Evolutionary conservation across 2,797 vertebrate species (phyloP), one percentile per base, ranked within the genome.

Genomic region (Mus minutoides): DNA sequence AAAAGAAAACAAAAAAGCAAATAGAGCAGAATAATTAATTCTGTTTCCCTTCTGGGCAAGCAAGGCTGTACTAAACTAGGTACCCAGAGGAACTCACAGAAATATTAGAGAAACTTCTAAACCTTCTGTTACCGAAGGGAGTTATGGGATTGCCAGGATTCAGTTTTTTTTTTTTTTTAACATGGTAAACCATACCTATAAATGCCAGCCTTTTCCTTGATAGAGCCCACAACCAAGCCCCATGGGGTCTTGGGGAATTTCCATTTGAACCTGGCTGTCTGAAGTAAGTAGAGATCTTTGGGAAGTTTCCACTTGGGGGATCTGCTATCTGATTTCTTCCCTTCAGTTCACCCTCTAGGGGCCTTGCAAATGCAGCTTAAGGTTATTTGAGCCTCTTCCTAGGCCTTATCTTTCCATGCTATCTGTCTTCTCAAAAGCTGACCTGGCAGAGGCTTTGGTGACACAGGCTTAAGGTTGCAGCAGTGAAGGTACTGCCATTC

Each of bases 231-330:
- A 84, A 52, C 82, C 77, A 89, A 87, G n/a, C 86, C 80, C 60
- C 43, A 64, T 34, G 24, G 34, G 58, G 52, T 95, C 75, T 86
- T 90, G 95, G 93, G 91, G 85, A 97, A 90, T 97, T 96, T 96
- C 91, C 80, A 86, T 67, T 76, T 67, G 37, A 92, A 90, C 37
- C 46, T 84, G 80, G 76, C 14, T 58, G 34, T 92, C 90, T 76
- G 34, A 56, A 67, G 85, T 92, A 83, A 90, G 89, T 94, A 62
- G 85, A 93, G 79, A 71, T 56, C 62, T 96, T 97, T 79, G 94
- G 96, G 94, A 95, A 95, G 95, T 97, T 96, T 96, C 92, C 93
- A 87, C 46, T 46, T 67, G 49, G 29, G 54, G 79, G 54, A 79
- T 92, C 77, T 56, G 80, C 71, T 88, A 92, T 60, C 77, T 49